Evolutionary conservation across 2,113 vertebrate species (phyloP).

Genomic region (Dipodomys ordii): DNA sequence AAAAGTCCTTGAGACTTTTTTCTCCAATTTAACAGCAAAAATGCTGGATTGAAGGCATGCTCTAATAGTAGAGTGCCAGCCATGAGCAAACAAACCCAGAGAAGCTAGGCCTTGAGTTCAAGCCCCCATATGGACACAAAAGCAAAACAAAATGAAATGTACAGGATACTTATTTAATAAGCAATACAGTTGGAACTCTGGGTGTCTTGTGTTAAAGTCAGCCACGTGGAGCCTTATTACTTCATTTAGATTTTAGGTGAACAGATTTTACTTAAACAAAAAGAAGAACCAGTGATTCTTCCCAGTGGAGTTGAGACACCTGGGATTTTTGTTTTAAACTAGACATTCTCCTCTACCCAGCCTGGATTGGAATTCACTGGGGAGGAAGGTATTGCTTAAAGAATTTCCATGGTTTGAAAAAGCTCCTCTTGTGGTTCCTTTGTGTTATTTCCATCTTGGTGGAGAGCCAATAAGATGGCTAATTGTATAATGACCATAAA

Average conservation of each 20-base stretch:
- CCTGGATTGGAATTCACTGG: background rate
- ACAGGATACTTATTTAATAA: slow-evolving; percentile 31
- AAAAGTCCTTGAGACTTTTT: no score
- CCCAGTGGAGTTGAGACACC: background rate
- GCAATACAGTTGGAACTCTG: slow-evolving; percentile 21
- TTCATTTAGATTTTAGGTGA: slow-evolving; percentile 29
- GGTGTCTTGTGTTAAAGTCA: slow-evolving; percentile 8
- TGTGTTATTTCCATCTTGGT: background rate
- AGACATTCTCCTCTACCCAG: background rate
- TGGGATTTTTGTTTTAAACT: background rate
- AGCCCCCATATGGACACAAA: no score
- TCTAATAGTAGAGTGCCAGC: no score
- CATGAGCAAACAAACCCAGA: no score
- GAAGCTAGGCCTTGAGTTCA: no score
- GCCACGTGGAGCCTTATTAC: background rate
- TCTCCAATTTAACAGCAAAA: no score
- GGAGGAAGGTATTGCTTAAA: background rate
- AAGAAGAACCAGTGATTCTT: background rate
- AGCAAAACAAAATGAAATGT: background rate
- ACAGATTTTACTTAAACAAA: slow-evolving; percentile 32
- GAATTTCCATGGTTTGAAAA: background rate
- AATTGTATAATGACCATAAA: background rate
- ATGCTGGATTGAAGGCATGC: no score
- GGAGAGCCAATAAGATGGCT: background rate
- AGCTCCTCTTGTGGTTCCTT: background rate